These are phyloP conservation scores for Bellardia pandia DNA, from an alignment of 2,888 invertebrate genomes.

Conservation along the genomic window DNA sequence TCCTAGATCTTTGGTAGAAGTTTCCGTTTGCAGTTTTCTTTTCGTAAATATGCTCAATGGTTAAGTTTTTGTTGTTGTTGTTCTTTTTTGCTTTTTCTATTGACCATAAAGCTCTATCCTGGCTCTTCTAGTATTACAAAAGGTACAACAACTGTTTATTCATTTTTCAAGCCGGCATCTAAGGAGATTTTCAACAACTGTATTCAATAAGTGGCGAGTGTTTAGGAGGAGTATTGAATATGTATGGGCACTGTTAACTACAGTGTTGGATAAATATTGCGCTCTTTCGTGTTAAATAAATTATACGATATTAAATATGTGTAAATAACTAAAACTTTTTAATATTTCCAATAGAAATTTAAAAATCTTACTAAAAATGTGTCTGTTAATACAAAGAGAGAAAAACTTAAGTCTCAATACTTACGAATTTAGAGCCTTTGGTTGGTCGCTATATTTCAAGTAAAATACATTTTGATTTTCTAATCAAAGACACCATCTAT, in stretches of 20 bases:
- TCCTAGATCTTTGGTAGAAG: conserved; percentile 7
- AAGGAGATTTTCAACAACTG: conserved; percentile 55
- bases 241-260: not conserved
- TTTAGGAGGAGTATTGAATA: not conserved
- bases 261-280: not conserved
- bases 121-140: not conserved
- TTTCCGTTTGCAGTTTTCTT: not conserved
- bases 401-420: too few species aligned
- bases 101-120: not conserved
- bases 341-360: too few species aligned
- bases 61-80: not conserved
- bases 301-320: too few species aligned
- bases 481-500: too few species aligned
- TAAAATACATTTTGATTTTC: too few species aligned
- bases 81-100: not conserved
- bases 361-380: too few species aligned
- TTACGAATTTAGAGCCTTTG: too few species aligned
- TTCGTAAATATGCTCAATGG: not conserved
- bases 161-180: conserved; percentile 3
- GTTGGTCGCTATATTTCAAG: too few species aligned
- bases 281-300: not conserved
- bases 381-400: too few species aligned
- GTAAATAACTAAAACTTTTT: too few species aligned
- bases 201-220: not conserved
- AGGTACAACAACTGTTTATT: not conserved